phyloP scores from a whole-genome alignment of 2,113 vertebrate genomes.

The Tychaedon coryphoeus region DNA sequence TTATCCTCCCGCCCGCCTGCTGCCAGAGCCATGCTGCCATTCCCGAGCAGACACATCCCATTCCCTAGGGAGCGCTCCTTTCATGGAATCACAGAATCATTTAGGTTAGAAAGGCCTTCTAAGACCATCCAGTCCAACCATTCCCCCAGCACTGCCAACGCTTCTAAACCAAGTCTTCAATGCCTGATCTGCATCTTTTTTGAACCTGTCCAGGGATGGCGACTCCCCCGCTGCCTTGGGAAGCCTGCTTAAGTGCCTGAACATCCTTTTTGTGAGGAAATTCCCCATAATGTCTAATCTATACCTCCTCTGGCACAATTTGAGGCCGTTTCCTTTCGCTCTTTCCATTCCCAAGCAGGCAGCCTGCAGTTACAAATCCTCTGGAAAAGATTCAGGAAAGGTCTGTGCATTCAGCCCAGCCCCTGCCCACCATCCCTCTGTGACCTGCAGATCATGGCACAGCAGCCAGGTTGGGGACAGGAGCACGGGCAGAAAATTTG shows the following conservation, averaged over 20 bases:
- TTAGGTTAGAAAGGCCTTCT: neutral
- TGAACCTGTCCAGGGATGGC: neutral
- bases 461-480: neutral
- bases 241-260: neutral
- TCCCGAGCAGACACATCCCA: neutral
- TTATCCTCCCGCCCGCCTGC: neutral
- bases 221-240: neutral
- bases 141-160: neutral
- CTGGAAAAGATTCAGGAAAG: neutral
- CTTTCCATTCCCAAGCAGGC: neutral
- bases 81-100: neutral
- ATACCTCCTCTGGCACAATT: neutral
- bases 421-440: neutral
- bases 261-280: neutral
- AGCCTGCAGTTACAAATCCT: neutral
- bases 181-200: neutral
- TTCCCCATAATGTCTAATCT: neutral
- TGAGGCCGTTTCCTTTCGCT: neutral
- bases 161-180: neutral
- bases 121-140: neutral
- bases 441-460: fast-evolving
- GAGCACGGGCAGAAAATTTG: neutral
- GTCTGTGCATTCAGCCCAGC: neutral
- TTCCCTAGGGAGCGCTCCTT: fast-evolving
- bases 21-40: fast-evolving